Evolutionary conservation across 2,797 vertebrate species (phyloP), one percentile per base, ranked within the genome.

Genomic region (Micrastur ruficollis): DNA sequence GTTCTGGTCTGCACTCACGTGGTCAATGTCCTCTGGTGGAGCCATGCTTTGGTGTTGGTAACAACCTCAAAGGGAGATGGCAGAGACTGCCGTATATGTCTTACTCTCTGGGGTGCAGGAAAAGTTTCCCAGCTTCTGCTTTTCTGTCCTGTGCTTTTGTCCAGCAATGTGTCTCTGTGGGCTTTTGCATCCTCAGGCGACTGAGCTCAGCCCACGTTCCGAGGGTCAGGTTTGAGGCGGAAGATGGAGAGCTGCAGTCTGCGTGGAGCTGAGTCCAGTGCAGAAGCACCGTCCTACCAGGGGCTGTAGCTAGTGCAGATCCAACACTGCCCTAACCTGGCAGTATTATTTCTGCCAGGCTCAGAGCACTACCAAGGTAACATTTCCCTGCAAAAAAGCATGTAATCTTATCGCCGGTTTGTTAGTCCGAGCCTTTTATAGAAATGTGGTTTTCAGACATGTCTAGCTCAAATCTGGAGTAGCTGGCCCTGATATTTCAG

Each of bases 171-270:
- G 25, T 44, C 56, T 44, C 31, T 1, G 2, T 9, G 19, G 42
- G 14, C 17, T n/a, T 70, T 74, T 38, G 19, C 20, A 47, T 62
- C 56, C 44, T 68, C 32, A n/a, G 0, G 0, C 3, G 12, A 50
- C 32, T 55, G 53, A 86, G 59, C 49, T 87, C 50, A 14, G 49
- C 34, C 31, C 19, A n/a, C 0, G 0, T 32, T 84, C 49, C 4
- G 4, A 65, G 17, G 15, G 7, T 55, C 50, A 42, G 10, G 65
- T 65, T 10, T 50, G 32, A 38, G 42, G 22, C 36, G n/a, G 65
- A 73, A 68, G 36, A 40, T 7, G 65, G 66, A 78, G 70, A 85
- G 18, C 42, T 56, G 71, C 38, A 66, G 9, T 42, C 66, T 42
- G 36, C 6, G 2, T 22, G 29, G 74, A 53, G 27, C 40, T 47